Base-by-base conservation (phyloP, 1,140 invertebrate genomes). In the Drosophila sucinea region DNA sequence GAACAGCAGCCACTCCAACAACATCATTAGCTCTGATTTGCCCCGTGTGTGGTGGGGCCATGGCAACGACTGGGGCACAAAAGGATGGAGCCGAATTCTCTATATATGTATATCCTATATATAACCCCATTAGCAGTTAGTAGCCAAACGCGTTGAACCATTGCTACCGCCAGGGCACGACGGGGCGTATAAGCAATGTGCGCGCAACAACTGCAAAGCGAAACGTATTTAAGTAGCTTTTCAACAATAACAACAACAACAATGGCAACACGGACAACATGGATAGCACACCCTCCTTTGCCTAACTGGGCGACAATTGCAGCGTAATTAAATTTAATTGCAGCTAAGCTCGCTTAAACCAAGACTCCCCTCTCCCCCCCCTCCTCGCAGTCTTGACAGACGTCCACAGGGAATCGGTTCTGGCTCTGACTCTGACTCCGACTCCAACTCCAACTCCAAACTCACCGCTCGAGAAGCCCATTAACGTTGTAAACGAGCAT, bases 261-360 rank as follows among this genome's bases (percentile, higher is more conserved):
- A 68, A 23, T 33, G 35, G 30, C 54, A 47, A 41, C 62, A 56
- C 75, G 23, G 11, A 10, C 23, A 51, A 41, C 40, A 41, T 11
- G 40, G n/a, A 41, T n/a, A 56, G 55, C 56, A 38, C 44, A 44
- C 41, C 33, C 7, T n/a, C 44, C 35, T 30, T 41, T 47, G 72
- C 67, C 33, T 55, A 70, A 65, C 70, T 79, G 67, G 75, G 70
- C 83, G 72, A 83, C 79, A 83, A 86, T 83, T 86, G 83, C 71
- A 70, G 69, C 63, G 70, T 81, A 79, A 87, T 86, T 86, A 87
- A 87, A 71, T 64, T 77, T 87, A 87, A 86, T 86, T 86, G 77
- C 76, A 86, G 76, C 65, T 81, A 79, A 86, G 83, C 64, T 66
- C 57, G 56, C 51, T 61, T 66, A 38, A 35, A 38, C 35, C 35